These are phyloP conservation scores for Orchestia grillus DNA, from an alignment of 1,140 invertebrate species.

Conservation along the genomic window DNA sequence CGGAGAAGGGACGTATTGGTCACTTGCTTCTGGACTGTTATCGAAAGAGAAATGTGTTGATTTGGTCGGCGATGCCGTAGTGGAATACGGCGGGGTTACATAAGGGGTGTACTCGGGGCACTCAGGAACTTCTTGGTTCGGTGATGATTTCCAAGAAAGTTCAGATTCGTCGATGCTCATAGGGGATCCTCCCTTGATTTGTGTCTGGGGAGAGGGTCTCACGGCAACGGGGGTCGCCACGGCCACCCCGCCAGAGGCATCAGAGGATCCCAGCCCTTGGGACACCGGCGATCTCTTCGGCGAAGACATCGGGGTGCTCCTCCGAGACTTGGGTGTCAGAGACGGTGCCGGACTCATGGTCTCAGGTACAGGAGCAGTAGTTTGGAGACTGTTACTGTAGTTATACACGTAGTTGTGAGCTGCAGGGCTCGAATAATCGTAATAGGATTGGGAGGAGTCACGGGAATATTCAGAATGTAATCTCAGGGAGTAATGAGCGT, in stretches of 20 bases:
- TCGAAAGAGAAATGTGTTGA: constrained; percentile 66
- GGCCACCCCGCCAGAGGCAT: constrained; percentile 60
- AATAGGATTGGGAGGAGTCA: constrained; percentile 33
- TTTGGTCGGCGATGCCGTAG: constrained; percentile 64
- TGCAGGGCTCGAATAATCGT: constrained; percentile 28
- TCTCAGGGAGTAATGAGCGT: constrained; percentile 40
- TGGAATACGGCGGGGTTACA: constrained; percentile 61
- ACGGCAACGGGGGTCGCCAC: constrained; percentile 64
- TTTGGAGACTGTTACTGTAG: constrained; percentile 45
- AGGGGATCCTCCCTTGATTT: constrained; percentile 63
- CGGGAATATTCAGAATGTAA: constrained; percentile 33
- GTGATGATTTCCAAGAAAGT: constrained; percentile 66
- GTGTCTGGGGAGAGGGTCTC: constrained; percentile 46
- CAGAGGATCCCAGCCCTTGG: constrained; percentile 21
- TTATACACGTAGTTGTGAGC: constrained; percentile 59
- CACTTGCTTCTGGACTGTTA: constrained; percentile 56
- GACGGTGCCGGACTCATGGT: constrained; percentile 57
- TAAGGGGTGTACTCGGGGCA: constrained; percentile 63
- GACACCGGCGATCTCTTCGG: constrained; percentile 61
- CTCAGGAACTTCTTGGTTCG: constrained; percentile 66
- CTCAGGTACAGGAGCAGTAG: constrained; percentile 46
- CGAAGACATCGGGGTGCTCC: constrained; percentile 58
- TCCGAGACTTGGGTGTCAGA: constrained; percentile 55
- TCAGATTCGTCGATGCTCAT: constrained; percentile 61
- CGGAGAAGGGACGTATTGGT: constrained; percentile 63